These are phyloP conservation scores for Zootermopsis nevadensis DNA, from an alignment of 2,888 invertebrate species.

Conservation along the genomic window DNA sequence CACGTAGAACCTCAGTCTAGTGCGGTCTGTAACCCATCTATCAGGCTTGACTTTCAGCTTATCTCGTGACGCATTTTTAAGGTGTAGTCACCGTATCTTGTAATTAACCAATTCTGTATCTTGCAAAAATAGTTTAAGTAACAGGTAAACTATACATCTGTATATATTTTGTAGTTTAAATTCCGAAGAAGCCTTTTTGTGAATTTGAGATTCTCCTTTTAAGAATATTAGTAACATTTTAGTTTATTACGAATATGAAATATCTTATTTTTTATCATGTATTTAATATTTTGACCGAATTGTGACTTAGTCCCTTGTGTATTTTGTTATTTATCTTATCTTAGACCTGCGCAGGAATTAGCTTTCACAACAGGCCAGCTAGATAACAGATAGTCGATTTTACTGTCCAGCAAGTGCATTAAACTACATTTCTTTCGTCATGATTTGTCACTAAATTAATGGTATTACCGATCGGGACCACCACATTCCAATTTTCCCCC, in stretches of 20 bases:
- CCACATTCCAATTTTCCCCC: no score
- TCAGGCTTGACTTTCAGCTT: not conserved
- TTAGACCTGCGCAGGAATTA: not conserved
- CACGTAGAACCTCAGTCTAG: not conserved
- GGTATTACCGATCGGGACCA: no score
- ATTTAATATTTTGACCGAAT: not conserved
- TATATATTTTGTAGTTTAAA: not conserved
- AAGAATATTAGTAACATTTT: no score
- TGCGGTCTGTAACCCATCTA: not conserved
- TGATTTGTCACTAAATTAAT: not conserved
- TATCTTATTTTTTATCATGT: no score
- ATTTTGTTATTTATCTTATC: not conserved
- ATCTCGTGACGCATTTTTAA: slow-evolving; percentile 4
- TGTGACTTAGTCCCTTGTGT: not conserved
- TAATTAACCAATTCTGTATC: not conserved
- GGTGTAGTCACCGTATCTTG: not conserved
- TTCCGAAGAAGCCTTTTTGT: not conserved
- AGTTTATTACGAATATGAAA: no score
- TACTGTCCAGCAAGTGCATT: not conserved
- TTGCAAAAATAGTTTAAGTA: not conserved
- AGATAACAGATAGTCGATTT: not conserved
- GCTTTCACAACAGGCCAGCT: not conserved
- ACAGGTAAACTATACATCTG: not conserved
- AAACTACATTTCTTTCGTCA: not conserved
- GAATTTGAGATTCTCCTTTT: no score